phyloP scores from a whole-genome alignment of 2,113 vertebrate species.

The Dinomys branickii region DNA sequence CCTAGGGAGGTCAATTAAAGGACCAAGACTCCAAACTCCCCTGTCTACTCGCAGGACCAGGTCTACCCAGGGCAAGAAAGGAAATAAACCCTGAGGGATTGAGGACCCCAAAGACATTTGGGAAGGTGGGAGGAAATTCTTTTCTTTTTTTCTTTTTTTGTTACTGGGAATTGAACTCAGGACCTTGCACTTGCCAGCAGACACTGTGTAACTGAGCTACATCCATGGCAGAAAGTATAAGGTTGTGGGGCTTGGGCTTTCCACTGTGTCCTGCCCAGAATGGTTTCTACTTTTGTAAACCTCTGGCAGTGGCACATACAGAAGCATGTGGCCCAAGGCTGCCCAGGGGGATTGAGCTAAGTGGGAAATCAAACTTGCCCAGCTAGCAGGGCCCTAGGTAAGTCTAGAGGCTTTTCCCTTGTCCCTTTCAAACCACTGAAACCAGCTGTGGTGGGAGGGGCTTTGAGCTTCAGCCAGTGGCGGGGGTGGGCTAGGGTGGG shows the following conservation, averaged over 20 bases:
- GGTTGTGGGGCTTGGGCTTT: background rate
- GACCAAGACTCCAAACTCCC: background rate
- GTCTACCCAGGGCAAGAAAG: conserved; percentile 18
- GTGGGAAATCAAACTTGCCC: background rate
- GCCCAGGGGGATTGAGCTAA: background rate
- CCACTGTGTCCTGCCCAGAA: background rate
- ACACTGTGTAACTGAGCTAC: too few relatives aligned
- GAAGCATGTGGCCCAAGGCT: background rate
- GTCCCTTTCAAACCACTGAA: conserved; percentile 45
- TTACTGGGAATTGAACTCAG: too few relatives aligned
- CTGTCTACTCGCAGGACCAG: conserved; percentile 12
- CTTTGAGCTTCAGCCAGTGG: conserved; percentile 36
- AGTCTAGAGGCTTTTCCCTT: conserved; percentile 10
- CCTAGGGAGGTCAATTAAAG: conserved; percentile 38
- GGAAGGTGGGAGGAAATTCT: background rate
- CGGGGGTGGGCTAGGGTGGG: too few relatives aligned
- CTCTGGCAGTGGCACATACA: too few relatives aligned
- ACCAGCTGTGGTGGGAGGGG: conserved; percentile 44
- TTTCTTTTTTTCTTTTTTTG: too few relatives aligned
- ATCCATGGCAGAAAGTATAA: background rate
- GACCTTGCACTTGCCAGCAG: too few relatives aligned
- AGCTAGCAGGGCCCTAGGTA: conserved; percentile 29
- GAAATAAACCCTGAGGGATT: conserved; percentile 23
- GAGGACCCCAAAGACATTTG: background rate
- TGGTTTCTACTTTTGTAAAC: too few relatives aligned